Conservation (phyloP, 2,797 vertebrate species). For the Mus spretus region DNA sequence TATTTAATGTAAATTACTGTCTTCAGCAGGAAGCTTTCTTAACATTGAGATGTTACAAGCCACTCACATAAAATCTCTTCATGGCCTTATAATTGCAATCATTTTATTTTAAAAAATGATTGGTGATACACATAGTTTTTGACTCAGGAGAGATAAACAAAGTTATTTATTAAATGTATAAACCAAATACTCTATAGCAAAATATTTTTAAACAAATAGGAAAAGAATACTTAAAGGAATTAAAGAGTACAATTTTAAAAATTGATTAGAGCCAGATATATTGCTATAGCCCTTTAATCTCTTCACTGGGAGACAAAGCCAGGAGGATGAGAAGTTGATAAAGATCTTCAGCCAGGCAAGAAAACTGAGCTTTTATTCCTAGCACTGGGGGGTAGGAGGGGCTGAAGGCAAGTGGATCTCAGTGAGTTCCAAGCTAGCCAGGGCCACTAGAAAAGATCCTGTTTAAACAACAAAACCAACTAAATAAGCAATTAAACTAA, state of each 20-base stretch:
- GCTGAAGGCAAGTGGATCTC: not conserved
- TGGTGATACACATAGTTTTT: not conserved
- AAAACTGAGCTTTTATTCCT: not conserved
- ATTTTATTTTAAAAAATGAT: conserved; percentile 35
- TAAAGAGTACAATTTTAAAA: not conserved
- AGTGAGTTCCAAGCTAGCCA: not conserved
- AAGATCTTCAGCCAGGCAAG: not conserved
- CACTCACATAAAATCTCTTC: not conserved
- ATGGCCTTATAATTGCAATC: not conserved
- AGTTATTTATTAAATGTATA: not conserved
- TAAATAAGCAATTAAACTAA: not conserved
- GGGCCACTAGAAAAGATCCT: not conserved
- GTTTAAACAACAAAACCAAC: not conserved
- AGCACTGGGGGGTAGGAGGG: not conserved
- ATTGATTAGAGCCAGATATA: not conserved
- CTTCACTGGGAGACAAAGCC: not conserved
- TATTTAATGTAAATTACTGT: not conserved
- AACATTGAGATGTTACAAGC: not conserved
- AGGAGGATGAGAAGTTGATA: not conserved
- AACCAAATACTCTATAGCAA: not conserved
- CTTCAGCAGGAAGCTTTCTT: not conserved
- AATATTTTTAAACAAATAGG: not conserved
- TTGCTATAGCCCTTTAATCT: not conserved
- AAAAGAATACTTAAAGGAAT: not conserved
- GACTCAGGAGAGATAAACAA: not conserved